phyloP scores from a whole-genome alignment of 2,888 invertebrate species.

The Bursaphelenchus okinawaensis region DNA sequence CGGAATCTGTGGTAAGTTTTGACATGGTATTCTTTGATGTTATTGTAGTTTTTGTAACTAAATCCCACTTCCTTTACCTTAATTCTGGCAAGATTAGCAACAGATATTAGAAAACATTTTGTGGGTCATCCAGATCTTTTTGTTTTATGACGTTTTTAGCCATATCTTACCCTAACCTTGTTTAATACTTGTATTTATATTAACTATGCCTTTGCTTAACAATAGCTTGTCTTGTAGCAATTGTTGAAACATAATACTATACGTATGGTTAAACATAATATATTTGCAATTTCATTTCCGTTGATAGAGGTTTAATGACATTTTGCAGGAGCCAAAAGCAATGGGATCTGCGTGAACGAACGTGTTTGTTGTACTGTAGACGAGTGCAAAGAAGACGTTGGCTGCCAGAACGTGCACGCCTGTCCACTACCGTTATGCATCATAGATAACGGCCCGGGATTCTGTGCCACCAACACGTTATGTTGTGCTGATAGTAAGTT shows the following conservation, averaged over 20 bases:
- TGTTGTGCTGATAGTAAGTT: conserved; percentile 29
- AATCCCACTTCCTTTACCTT: too few relatives aligned
- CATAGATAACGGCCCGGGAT: conserved; percentile 14
- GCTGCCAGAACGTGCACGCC: background rate
- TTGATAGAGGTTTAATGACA: background rate
- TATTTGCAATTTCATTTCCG: too few relatives aligned
- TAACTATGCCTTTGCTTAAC: too few relatives aligned
- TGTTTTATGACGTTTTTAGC: too few relatives aligned
- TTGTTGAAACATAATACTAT: too few relatives aligned
- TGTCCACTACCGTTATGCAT: conserved; percentile 23
- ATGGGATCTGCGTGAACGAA: conserved; percentile 40
- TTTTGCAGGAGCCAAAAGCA: conserved; percentile 28
- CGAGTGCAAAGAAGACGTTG: conserved; percentile 28
- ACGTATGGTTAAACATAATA: too few relatives aligned
- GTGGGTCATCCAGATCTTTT: too few relatives aligned
- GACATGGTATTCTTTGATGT: background rate
- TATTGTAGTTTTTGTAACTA: too few relatives aligned
- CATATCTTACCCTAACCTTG: too few relatives aligned
- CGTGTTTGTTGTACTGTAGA: conserved; percentile 38
- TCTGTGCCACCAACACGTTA: conserved; percentile 23
- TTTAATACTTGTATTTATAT: background rate
- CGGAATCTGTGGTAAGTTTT: conserved; percentile 28
- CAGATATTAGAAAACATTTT: too few relatives aligned
- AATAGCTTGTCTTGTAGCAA: too few relatives aligned
- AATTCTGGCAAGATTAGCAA: background rate